Percentiles rank a stretch among this genome's conserved stretches.
phyloP scores from a whole-genome alignment of 2,113 vertebrate species.

The Lophius piscatorius region DNA sequence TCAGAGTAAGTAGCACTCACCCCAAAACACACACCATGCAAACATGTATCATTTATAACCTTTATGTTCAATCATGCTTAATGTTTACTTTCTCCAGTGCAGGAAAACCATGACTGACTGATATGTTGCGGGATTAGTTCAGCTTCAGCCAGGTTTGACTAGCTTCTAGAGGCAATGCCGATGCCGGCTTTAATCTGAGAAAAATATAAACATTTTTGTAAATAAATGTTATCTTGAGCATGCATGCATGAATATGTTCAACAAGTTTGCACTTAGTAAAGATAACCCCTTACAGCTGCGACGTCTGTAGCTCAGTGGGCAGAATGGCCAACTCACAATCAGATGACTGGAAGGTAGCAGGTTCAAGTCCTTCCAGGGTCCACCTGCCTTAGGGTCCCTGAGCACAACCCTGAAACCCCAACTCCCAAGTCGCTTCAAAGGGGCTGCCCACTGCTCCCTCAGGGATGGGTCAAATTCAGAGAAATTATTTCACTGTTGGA shows the following conservation, averaged over 20 bases:
- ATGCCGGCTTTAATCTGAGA: conserved; percentile 15
- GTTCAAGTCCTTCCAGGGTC: too few species aligned
- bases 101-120: conserved; percentile 26
- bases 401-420: too few species aligned
- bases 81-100: conserved; percentile 4
- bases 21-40: conserved; percentile 14
- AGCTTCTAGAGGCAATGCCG: conserved; percentile 20
- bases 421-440: too few species aligned
- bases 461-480: too few species aligned
- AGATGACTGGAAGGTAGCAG: too few species aligned
- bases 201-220: conserved; percentile 2
- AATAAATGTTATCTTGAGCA: background rate
- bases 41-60: too few species aligned
- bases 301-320: too few species aligned
- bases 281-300: background rate
- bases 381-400: too few species aligned
- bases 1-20: conserved; percentile 31
- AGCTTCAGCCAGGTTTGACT: conserved; percentile 7
- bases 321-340: too few species aligned
- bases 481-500: too few species aligned
- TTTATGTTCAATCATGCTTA: conserved; percentile 9
- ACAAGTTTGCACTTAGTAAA: background rate
- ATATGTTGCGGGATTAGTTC: conserved; percentile 9
- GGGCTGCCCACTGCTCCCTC: too few species aligned
- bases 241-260: background rate